These are phyloP conservation scores for Pocota personata DNA, from an alignment of 2,888 invertebrate genomes.

Conservation along the genomic window DNA sequence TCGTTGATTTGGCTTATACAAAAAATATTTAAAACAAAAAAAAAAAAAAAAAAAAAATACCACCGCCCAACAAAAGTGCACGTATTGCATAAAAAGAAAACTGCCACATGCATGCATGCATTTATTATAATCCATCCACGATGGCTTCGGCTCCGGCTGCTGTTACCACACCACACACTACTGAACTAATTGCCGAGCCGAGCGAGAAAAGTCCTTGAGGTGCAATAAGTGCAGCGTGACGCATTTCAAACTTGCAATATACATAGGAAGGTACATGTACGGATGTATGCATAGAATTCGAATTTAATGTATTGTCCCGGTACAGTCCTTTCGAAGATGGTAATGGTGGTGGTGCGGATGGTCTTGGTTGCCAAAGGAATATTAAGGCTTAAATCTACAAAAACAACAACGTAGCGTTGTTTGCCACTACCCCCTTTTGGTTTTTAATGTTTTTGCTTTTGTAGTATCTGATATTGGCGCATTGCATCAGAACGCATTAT, in stretches of 20 bases:
- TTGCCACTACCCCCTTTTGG: conserved; percentile 11
- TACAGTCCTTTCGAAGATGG: conserved; percentile 6
- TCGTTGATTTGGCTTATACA: conserved; percentile 24
- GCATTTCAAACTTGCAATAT: conserved; percentile 65
- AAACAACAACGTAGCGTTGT: conserved; percentile 8
- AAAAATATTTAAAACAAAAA: conserved; percentile 4
- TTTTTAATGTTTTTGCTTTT: background rate
- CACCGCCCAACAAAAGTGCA: conserved; percentile 6
- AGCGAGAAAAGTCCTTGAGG: conserved; percentile 78
- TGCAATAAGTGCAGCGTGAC: conserved; percentile 77
- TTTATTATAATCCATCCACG: conserved; percentile 34
- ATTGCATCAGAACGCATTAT: conserved; percentile 51
- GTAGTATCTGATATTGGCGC: conserved; percentile 45
- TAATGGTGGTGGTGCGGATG: background rate
- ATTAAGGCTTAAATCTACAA: conserved; percentile 1
- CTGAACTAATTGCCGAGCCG: conserved; percentile 75
- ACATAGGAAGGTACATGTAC: background rate
- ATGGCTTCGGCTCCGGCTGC: conserved; percentile 55
- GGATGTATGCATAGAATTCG: background rate
- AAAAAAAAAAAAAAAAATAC: no score
- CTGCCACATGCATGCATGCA: conserved; percentile 46
- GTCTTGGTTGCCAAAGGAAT: conserved; percentile 13
- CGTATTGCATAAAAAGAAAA: background rate
- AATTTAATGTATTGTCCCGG: conserved; percentile 4
- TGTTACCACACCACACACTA: conserved; percentile 71